Base-by-base conservation (phyloP, 2,888 invertebrate genomes). In the Boloria selene region DNA sequence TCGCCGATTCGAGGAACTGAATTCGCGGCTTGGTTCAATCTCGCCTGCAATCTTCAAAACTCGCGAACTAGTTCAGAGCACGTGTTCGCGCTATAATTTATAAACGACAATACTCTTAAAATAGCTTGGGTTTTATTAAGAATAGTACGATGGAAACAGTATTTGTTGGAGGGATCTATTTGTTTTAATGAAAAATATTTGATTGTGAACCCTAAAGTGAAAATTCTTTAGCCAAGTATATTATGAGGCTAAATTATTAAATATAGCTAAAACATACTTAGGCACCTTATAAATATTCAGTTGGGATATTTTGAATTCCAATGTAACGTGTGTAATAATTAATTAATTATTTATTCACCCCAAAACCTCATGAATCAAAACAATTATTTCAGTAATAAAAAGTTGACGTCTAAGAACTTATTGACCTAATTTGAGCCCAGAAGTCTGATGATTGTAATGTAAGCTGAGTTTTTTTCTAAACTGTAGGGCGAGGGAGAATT, bases 1-100 rank as follows among this genome's bases (percentile, higher is more conserved):
- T 85, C 86, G 79, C 78, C 83, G 78, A 80, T 90, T 88, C 90
- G 79, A 75, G 78, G 90, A 90, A 89, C 75, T 75, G 74, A 77
- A 71, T 74, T 77, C 71, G 70, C 70, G 68, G 78, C 72, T 75
- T 81, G 81, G 79, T 80, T 77, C 77, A 79, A 65, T 74, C 67
- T 74, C 67, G 61, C 67, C 56, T 58, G 51, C 68, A 53, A 72
- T 71, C 64, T 70, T 65, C 53, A 54, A 68, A 71, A 69, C 67
- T 70, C 59, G 60, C 31, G 55, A 54, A 67, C 55, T 61, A 47
- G 50, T 55, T 65, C 50, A 54, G 42, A 38, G 13, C 54, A 56
- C 55, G 49, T 56, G 64, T 47, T 38, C 26, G 18, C n/a, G n/a
- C 31, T 45, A 22, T 14, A n/a, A 45, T 14, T 38, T 56, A n/a